Conservation (phyloP, 2,113 vertebrate genomes). For the Acanthochromis polyacanthus region DNA sequence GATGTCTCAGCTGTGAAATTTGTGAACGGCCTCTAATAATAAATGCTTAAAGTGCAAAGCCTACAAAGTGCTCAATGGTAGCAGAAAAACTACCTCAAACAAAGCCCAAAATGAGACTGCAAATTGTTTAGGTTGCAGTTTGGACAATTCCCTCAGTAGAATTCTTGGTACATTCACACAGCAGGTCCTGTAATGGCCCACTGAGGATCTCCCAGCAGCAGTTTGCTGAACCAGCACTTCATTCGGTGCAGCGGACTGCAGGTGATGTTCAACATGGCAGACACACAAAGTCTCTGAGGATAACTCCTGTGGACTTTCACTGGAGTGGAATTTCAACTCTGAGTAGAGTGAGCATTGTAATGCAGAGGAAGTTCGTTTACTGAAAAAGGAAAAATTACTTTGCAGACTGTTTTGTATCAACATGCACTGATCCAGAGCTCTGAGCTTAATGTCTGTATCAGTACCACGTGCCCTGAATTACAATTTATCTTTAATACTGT, state of each 20-base stretch:
- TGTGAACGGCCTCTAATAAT: slow-evolving; percentile 39
- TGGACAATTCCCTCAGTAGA: slow-evolving; percentile 1
- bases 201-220: slow-evolving; percentile 21
- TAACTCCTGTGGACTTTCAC: not conserved
- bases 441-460: too few species aligned
- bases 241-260: slow-evolving; percentile 7
- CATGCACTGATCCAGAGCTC: too few species aligned
- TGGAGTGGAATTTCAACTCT: not conserved
- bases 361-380: too few species aligned
- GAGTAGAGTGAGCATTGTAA: not conserved
- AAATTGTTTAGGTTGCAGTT: slow-evolving; percentile 8
- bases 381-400: too few species aligned
- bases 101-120: slow-evolving; percentile 1
- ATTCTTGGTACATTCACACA: not conserved
- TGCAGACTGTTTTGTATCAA: too few species aligned
- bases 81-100: slow-evolving; percentile 2
- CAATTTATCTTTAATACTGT: too few species aligned
- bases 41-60: slow-evolving; percentile 1
- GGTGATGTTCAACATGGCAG: slow-evolving; percentile 13
- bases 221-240: slow-evolving; percentile 34
- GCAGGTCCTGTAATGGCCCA: not conserved
- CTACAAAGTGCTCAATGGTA: slow-evolving; percentile 14
- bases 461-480: too few species aligned
- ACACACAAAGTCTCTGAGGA: slow-evolving; percentile 4
- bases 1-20: slow-evolving; percentile 24